Base-by-base conservation (phyloP, 1,140 invertebrate genomes). In the Conus betulinus region DNA sequence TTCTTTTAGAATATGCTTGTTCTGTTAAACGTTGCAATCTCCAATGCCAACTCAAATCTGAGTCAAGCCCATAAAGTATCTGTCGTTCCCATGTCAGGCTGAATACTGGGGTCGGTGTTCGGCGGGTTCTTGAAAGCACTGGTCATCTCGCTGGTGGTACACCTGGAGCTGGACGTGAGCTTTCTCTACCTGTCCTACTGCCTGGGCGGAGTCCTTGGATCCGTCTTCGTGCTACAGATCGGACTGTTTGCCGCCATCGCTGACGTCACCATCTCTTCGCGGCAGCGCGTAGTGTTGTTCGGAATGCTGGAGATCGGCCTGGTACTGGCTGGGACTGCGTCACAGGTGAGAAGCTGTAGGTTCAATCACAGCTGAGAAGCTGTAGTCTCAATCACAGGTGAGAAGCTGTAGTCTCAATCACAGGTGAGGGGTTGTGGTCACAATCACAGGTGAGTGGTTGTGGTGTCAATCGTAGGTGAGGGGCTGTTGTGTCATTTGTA, bases 181-280 rank as follows among this genome's bases (percentile, higher is more conserved):
- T 87, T 74, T 6, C 71, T 89, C 79, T 90, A 89, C 76, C 11
- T 90, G 53, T 88, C 79, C 13, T 87, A 63, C 74, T 39, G n/a
- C 8, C 8, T 87, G 17, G 89, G 89, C 67, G 89, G 89, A 15
- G 5, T 90, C 51, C 57, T 60, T 13, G 89, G 89, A 1, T 87
- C 89, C 8, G 76, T 86, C 74, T 90, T 74, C 53, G 60, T 81
- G 2, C 20, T 90, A 23, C 0, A 79, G 15, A 4, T 89, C 8
- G 89, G 82, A 8, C n/a, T 88, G 3, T 84, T 20, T 25, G 67
- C 89, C 5, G 27, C 86, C n/a, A 85, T 79, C 15, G 89, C 89
- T 23, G 89, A 90, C 83, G 84, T 89, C 82, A 84, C 84, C 51
- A 57, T 52, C 52, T 71, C 53, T 0, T 15, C 60, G 13, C 87